Evolutionary conservation across 2,888 invertebrate genomes (phyloP).

Genomic region (Stenoptilia bipunctidactyla): DNA sequence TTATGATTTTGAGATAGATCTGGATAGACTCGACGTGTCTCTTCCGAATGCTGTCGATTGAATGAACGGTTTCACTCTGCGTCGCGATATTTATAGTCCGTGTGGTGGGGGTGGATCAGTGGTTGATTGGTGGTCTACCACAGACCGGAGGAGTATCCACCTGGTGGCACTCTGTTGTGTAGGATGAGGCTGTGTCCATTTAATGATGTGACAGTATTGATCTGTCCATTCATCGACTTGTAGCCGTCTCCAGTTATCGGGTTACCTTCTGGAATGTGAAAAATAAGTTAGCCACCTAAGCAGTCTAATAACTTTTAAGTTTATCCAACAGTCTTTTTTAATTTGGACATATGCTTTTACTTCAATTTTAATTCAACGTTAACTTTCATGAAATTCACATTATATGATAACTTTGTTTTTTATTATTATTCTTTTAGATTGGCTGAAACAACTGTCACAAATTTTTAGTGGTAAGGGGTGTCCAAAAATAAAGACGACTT

Average conservation of each 20-base stretch:
- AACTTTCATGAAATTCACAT: no score
- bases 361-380: no score
- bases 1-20: background rate
- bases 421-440: no score
- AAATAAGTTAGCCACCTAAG: no score
- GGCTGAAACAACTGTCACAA: no score
- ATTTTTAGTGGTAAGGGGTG: no score
- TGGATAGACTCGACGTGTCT: background rate
- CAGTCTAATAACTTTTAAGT: no score
- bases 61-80: no score
- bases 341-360: no score
- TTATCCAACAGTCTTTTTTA: no score
- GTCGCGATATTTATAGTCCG: background rate
- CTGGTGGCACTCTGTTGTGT: conserved; percentile 76
- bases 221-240: conserved; percentile 71
- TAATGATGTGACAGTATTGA: conserved; percentile 60
- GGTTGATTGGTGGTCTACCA: conserved; percentile 64
- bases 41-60: background rate
- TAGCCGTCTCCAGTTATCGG: conserved; percentile 73
- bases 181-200: conserved; percentile 51
- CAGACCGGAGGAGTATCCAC: conserved; percentile 77
- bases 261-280: conserved; percentile 62
- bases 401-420: no score
- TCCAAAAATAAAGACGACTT: no score
- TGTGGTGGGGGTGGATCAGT: conserved; percentile 17